phyloP scores from a whole-genome alignment of 2,113 vertebrate genomes.

The Piaya cayana region DNA sequence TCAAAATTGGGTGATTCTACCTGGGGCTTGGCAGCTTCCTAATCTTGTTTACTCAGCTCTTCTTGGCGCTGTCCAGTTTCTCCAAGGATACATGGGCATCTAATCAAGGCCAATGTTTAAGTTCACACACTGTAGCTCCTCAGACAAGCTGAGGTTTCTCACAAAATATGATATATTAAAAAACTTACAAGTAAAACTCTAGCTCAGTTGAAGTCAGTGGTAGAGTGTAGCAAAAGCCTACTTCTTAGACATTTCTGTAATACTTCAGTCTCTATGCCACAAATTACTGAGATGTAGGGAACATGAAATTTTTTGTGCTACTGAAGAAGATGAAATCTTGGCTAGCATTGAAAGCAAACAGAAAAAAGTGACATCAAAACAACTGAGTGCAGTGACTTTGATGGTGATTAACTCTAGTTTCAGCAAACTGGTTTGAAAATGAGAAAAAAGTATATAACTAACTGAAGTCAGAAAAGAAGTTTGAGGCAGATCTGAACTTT shows the following conservation, averaged over 20 bases:
- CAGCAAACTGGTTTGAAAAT: not conserved
- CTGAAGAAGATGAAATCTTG: not conserved
- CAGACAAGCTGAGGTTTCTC: no score
- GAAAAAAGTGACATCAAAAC: not conserved
- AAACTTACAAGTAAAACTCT: not conserved
- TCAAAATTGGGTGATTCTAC: no score
- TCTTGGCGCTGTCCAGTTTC: no score
- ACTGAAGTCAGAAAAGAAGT: not conserved
- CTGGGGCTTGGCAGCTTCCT: no score
- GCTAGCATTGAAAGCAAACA: not conserved
- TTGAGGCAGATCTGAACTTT: not conserved
- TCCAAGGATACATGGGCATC: no score
- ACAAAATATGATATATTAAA: no score
- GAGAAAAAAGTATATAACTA: not conserved
- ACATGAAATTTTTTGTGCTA: not conserved
- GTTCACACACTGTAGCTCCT: no score
- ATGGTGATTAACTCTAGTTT: not conserved
- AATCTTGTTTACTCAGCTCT: no score
- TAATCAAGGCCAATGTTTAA: no score
- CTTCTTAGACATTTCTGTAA: not conserved
- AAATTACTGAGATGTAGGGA: not conserved
- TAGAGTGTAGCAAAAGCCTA: not conserved
- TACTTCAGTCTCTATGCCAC: not conserved
- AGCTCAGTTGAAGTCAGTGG: not conserved
- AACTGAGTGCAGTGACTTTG: not conserved